phyloP scores from a whole-genome alignment of 2,113 vertebrate species.

The Cettia cetti region DNA sequence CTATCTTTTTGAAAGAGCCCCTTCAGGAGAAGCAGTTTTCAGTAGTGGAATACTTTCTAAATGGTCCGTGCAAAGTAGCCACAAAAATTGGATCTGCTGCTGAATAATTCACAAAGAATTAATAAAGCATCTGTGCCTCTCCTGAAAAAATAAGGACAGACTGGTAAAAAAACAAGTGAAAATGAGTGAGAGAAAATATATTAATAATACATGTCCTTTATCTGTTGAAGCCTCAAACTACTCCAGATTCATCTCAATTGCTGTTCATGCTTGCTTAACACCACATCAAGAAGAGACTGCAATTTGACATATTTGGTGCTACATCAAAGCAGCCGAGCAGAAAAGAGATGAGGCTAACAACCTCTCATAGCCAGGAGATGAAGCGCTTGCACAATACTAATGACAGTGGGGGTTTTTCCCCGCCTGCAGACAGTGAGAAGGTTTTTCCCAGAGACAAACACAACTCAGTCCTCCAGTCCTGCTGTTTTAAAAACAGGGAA shows the following conservation, averaged over 20 bases:
- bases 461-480: background rate
- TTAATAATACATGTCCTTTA: background rate
- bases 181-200: background rate
- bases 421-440: background rate
- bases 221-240: background rate
- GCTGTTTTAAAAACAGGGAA: background rate
- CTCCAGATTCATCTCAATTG: background rate
- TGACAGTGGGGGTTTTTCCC: background rate
- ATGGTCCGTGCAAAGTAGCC: background rate
- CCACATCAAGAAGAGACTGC: background rate
- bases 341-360: background rate
- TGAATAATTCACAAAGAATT: background rate
- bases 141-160: background rate
- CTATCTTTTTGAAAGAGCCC: background rate
- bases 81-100: background rate
- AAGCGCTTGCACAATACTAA: background rate
- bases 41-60: background rate
- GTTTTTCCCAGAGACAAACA: background rate
- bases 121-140: background rate
- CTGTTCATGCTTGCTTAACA: background rate
- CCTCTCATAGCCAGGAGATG: background rate
- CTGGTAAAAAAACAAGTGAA: background rate
- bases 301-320: background rate
- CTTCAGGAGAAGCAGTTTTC: background rate
- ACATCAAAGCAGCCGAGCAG: constrained; percentile 15